Evolutionary conservation across 2,797 vertebrate species (phyloP).

Genomic region (Oreochromis mossambicus): DNA sequence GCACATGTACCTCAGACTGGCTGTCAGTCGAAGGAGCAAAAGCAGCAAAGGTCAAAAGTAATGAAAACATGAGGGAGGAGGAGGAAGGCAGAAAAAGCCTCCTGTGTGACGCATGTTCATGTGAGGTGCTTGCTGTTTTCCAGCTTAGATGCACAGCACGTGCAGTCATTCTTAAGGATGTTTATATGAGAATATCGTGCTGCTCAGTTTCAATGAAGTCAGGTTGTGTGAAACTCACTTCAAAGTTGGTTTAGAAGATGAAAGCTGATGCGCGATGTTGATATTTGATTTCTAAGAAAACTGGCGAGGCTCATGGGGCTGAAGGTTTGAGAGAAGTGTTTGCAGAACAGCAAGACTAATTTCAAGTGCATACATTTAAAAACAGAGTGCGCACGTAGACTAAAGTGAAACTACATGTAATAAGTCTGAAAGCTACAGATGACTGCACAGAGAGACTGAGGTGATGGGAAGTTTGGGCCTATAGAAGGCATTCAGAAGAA

Average conservation of each 20-base stretch:
- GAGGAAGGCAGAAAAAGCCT: background rate
- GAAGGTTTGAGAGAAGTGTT: background rate
- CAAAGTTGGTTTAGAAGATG: background rate
- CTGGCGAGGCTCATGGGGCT: background rate
- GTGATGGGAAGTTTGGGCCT: background rate
- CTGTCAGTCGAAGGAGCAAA: background rate
- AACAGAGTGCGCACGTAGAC: rapidly evolving
- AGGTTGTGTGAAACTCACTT: background rate
- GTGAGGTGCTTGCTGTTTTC: background rate
- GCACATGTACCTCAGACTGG: background rate
- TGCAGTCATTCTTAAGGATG: background rate
- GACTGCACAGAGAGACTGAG: background rate
- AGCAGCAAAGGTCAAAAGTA: background rate
- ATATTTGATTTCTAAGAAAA: background rate
- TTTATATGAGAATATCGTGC: background rate
- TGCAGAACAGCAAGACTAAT: background rate
- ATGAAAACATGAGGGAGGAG: background rate
- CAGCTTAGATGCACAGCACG: background rate
- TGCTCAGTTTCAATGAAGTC: background rate
- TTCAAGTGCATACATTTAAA: background rate
- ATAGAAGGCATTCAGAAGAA: background rate
- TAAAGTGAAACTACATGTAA: background rate
- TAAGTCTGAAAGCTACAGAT: background rate
- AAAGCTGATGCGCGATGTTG: background rate
- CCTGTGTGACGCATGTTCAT: background rate